Conservation (phyloP, 2,797 vertebrate species). For the Heterohyrax brucei region DNA sequence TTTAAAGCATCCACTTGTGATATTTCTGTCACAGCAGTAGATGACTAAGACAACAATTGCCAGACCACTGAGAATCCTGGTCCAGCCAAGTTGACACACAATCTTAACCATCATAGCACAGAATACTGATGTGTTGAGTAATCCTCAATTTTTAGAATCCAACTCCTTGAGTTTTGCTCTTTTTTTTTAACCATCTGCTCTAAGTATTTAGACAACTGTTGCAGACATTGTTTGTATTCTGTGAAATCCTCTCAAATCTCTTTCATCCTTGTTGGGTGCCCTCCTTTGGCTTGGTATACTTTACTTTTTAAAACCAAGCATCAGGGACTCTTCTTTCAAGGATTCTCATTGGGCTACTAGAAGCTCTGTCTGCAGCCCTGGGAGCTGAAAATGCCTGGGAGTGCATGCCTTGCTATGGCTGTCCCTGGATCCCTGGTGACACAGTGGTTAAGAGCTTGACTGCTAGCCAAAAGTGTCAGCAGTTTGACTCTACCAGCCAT, state of each 20-base stretch:
- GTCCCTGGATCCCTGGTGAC: too few species aligned
- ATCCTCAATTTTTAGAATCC: conserved; percentile 37
- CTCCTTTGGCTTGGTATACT: background rate
- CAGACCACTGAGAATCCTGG: too few species aligned
- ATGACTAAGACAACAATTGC: too few species aligned
- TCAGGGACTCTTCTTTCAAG: background rate
- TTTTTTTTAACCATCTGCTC: background rate
- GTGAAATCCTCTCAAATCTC: background rate
- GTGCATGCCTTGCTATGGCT: too few species aligned
- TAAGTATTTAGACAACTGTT: background rate
- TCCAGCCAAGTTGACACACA: too few species aligned
- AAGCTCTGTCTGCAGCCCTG: background rate
- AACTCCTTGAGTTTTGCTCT: background rate
- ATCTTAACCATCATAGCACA: background rate
- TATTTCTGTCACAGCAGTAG: too few species aligned
- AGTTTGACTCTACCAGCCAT: too few species aligned
- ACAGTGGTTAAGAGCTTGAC: too few species aligned
- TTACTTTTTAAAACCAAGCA: conserved; percentile 44
- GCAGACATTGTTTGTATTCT: background rate
- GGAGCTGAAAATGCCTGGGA: background rate
- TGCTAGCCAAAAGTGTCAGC: too few species aligned
- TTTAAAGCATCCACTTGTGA: too few species aligned
- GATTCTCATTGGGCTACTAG: background rate
- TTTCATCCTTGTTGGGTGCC: background rate
- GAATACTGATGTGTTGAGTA: background rate